These are phyloP conservation scores for Spea multiplicata DNA, from an alignment of 2,113 vertebrate genomes.

Conservation along the genomic window DNA sequence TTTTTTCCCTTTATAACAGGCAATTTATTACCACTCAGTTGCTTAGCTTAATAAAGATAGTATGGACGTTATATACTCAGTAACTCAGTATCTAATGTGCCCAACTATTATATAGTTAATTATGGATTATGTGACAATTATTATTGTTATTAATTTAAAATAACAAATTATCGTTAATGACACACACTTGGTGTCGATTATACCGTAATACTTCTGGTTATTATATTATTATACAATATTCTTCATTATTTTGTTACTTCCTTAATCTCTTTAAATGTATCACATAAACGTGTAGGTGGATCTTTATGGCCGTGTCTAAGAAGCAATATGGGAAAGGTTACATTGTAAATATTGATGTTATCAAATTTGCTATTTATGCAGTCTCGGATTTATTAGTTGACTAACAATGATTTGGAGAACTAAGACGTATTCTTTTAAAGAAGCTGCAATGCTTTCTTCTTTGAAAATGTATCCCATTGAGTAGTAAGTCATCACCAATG, in stretches of 20 bases:
- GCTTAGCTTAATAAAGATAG: background rate
- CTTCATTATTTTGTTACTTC: background rate
- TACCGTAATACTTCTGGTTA: background rate
- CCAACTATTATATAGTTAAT: constrained; percentile 6
- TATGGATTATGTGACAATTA: constrained; percentile 13
- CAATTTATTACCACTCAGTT: background rate
- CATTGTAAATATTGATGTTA: too few species aligned
- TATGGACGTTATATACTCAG: background rate
- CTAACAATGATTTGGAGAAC: too few species aligned
- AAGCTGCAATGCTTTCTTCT: too few species aligned
- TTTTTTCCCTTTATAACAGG: background rate
- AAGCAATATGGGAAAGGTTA: too few species aligned
- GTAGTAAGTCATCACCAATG: too few species aligned
- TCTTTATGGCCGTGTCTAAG: background rate
- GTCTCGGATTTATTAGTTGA: too few species aligned
- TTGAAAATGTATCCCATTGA: too few species aligned
- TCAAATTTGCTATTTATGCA: too few species aligned
- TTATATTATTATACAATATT: background rate
- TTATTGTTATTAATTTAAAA: constrained; percentile 2
- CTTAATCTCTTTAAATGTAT: background rate
- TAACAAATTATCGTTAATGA: background rate
- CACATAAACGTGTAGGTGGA: background rate
- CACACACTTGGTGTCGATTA: constrained; percentile 1
- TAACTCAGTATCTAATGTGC: background rate
- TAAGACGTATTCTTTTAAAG: too few species aligned